Base-by-base conservation (phyloP, 2,888 invertebrate species). In the Chromoteleia sp. region DNA sequence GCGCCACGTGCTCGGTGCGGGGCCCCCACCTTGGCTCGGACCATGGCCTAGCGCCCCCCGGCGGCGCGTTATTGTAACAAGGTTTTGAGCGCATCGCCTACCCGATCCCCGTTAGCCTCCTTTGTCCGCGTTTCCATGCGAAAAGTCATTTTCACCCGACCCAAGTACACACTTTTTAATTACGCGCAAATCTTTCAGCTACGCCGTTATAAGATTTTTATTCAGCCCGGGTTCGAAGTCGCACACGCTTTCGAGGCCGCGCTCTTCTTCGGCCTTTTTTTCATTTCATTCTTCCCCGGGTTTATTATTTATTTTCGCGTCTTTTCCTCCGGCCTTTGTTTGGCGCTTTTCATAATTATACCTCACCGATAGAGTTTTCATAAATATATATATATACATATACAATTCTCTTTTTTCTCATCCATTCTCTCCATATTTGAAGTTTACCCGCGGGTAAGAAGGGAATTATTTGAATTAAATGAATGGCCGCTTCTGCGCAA, bases 1-100 rank as follows among this genome's bases (percentile, higher is more conserved):
- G 76, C 59, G 76, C 81, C 76, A 81, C 76, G 81, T 71, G 81
- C 75, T 75, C 43, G 33, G 21, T n/a, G 14, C 25, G 56, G 61
- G 56, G 19, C 68, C 58, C 58, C 58, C 36, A 25, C 56, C 19
- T 41, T 5, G 14, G 4, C 52, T 52, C 43, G 61, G 59, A 30
- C 25, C n/a, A n/a, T n/a, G n/a, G n/a, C n/a, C 70, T 48, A 48
- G 45, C 45, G 6, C 6, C 29, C 56, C 41, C 59, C 52, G 39
- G 19, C 65, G 36, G 52, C 36, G 29, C 21, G 45, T 61, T 39
- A 61, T 79, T 67, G 54, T 71, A 58, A 73, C 58, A 39, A 36
- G 29, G 15, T 41, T 73, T 70, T 48, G 36, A 59, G 10, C 15
- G 43, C 41, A 25, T 43, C 36, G n/a, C 5, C 48, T 21, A 45